These are phyloP conservation scores for Heterodera carotae DNA, from an alignment of 1,140 invertebrate species.

Conservation along the genomic window DNA sequence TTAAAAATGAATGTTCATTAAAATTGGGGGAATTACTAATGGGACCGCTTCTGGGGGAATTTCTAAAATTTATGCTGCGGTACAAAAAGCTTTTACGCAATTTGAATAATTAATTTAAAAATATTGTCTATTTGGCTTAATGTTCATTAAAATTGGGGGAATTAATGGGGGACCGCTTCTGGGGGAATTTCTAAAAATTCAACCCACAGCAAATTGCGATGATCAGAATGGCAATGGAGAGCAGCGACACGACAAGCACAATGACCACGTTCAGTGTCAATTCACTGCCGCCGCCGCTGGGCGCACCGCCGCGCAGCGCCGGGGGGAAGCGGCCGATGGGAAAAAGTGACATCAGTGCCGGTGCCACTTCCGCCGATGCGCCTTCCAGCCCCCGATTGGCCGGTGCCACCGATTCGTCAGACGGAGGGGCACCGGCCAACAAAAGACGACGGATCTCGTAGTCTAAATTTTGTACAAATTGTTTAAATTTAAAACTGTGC, in stretches of 20 bases:
- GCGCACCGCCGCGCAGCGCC: not conserved
- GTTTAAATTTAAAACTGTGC: no score
- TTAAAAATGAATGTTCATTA: no score
- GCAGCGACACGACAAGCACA: constrained; percentile 39
- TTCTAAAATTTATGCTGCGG: no score
- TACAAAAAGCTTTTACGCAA: no score
- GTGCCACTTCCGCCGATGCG: constrained; percentile 14
- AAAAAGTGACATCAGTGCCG: constrained; percentile 6
- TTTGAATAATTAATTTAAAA: no score
- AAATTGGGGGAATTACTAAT: no score
- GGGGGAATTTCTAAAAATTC: not conserved
- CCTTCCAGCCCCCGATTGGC: constrained; percentile 5
- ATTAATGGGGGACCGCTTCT: no score
- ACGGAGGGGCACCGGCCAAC: not conserved
- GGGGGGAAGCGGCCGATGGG: constrained; percentile 25
- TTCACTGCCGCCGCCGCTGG: constrained; percentile 1
- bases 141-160: no score
- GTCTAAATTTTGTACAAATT: no score
- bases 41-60: no score
- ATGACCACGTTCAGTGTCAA: constrained; percentile 41
- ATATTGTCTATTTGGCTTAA: no score
- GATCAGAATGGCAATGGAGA: constrained; percentile 38
- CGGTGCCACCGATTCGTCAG: constrained; percentile 11
- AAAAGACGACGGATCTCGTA: constrained; percentile 28
- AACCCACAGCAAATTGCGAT: constrained; percentile 46